These are phyloP conservation scores for Melinaea marsaeus DNA, from an alignment of 2,888 invertebrate species.

Conservation along the genomic window DNA sequence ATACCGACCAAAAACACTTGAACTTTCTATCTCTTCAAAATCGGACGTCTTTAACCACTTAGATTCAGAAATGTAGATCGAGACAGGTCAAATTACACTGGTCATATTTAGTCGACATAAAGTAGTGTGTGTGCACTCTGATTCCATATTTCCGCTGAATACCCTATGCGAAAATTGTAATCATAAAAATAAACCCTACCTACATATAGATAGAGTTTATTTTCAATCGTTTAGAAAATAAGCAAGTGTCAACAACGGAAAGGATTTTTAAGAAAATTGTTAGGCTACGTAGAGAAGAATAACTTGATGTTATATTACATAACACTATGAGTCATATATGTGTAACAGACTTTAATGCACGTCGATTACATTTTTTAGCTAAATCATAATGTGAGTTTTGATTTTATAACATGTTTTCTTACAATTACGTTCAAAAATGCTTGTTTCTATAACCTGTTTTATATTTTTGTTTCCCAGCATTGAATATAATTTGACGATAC, in stretches of 20 bases:
- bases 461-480: too few relatives aligned
- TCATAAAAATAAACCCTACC: constrained; percentile 44
- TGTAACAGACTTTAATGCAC: neutral
- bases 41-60: constrained; percentile 33
- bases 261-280: constrained; percentile 40
- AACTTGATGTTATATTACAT: constrained; percentile 5
- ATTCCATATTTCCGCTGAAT: constrained; percentile 71
- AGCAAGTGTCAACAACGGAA: constrained; percentile 34
- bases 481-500: too few relatives aligned
- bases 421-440: too few relatives aligned
- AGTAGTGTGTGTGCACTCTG: constrained; percentile 56
- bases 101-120: constrained; percentile 55
- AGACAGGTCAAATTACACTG: constrained; percentile 50
- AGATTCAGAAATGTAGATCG: constrained; percentile 39
- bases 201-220: constrained; percentile 33
- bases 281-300: constrained; percentile 25
- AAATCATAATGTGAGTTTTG: too few relatives aligned
- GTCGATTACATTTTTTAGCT: neutral
- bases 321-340: neutral
- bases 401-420: too few relatives aligned
- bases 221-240: constrained; percentile 24
- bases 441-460: too few relatives aligned
- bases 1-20: constrained; percentile 51
- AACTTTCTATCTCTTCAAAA: constrained; percentile 45
- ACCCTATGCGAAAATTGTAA: constrained; percentile 49